A percentile compares a stretch with the other conserved stretches of the same genome.
Evolutionary conservation across 2,797 vertebrate species (phyloP).

Genomic region (Karalla daura): DNA sequence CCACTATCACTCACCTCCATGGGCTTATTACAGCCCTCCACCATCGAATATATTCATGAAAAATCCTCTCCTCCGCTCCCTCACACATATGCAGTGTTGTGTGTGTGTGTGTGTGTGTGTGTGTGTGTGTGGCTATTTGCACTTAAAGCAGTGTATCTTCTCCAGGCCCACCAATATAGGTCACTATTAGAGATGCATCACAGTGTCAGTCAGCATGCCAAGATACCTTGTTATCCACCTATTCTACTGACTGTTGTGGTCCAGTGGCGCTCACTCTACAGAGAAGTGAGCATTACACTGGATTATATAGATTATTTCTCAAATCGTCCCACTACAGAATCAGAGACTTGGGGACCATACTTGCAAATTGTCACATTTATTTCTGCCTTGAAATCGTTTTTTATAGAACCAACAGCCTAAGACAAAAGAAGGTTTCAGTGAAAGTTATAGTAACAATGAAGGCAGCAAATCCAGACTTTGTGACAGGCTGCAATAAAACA

Average conservation of each 20-base stretch:
- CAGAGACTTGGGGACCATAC: background rate
- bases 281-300: background rate
- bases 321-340: background rate
- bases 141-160: constrained; percentile 36
- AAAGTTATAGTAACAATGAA: background rate
- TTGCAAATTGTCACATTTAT: background rate
- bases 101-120: constrained; percentile 24
- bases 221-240: constrained; percentile 11
- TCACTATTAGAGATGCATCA: constrained; percentile 19
- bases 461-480: background rate
- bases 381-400: background rate
- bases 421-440: background rate
- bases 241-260: background rate
- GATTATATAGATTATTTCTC: background rate
- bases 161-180: constrained; percentile 21
- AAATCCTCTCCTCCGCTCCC: constrained; percentile 52
- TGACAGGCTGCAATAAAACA: background rate
- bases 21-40: constrained; percentile 73
- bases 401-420: background rate
- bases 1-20: constrained; percentile 77
- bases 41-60: constrained; percentile 83
- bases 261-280: background rate
- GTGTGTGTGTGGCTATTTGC: constrained; percentile 35
- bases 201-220: constrained; percentile 11
- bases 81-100: constrained; percentile 9